Evolutionary conservation across 2,888 invertebrate genomes (phyloP).

Genomic region (Tenthredo mesomela): DNA sequence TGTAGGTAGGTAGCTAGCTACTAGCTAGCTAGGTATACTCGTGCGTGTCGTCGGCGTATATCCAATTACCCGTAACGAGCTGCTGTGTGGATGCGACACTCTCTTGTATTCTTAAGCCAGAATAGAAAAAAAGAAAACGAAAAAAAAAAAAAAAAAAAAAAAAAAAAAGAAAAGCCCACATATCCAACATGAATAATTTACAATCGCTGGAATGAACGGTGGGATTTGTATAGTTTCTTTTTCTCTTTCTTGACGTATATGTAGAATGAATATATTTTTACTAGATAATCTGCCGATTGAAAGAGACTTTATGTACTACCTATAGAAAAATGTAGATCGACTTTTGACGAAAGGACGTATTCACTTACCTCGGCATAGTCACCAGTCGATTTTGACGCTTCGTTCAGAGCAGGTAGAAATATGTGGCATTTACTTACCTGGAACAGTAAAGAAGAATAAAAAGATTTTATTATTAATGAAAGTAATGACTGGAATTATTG

Average conservation of each 20-base stretch:
- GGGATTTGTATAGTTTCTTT: background rate
- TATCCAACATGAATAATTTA: background rate
- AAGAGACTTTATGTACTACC: background rate
- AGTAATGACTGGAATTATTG: background rate
- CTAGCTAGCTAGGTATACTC: background rate
- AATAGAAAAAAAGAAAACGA: background rate
- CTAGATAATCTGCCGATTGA: background rate
- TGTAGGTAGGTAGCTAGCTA: background rate
- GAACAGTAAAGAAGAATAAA: slow-evolving; percentile 49
- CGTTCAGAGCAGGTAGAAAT: slow-evolving; percentile 4
- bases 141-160: background rate
- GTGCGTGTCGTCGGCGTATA: slow-evolving; percentile 45
- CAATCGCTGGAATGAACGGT: background rate
- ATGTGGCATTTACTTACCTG: slow-evolving; percentile 57
- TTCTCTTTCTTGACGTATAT: background rate
- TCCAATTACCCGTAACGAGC: slow-evolving; percentile 49
- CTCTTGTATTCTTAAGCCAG: background rate
- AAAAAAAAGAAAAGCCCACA: background rate
- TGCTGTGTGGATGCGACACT: slow-evolving; percentile 34
- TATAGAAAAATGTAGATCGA: background rate
- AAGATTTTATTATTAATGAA: slow-evolving; percentile 23
- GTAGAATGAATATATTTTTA: background rate
- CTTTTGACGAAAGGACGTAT: background rate
- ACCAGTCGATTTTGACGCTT: background rate
- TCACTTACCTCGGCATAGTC: background rate